phyloP scores from a whole-genome alignment of 2,888 invertebrate species.

The Pollenia labialis region DNA sequence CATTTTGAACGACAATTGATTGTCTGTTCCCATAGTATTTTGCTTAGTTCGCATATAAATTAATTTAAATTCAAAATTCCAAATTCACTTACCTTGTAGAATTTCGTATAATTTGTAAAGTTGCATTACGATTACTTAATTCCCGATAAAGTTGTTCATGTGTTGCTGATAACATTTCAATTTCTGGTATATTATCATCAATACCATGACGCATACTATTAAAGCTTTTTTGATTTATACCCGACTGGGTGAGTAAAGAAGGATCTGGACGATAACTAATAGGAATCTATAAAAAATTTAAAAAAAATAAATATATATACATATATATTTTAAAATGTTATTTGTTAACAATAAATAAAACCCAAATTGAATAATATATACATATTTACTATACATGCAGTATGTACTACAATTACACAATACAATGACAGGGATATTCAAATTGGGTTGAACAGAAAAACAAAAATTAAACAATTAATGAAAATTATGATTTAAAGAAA shows the following conservation, averaged over 20 bases:
- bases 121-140: constrained; percentile 83
- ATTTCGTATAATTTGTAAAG: constrained; percentile 82
- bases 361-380: constrained; percentile 49
- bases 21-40: too few species aligned
- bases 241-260: constrained; percentile 74
- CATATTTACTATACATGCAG: constrained; percentile 35
- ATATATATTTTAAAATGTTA: constrained; percentile 11
- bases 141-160: constrained; percentile 83
- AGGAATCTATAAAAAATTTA: constrained; percentile 75
- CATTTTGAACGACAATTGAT: too few species aligned
- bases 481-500: constrained; percentile 56
- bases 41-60: background rate
- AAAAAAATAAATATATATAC: background rate
- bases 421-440: constrained; percentile 57
- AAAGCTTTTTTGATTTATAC: constrained; percentile 76
- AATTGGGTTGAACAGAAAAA: constrained; percentile 50
- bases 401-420: constrained; percentile 16
- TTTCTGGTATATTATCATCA: constrained; percentile 82
- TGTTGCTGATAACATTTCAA: constrained; percentile 81
- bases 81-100: constrained; percentile 80
- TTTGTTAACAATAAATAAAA: constrained; percentile 4
- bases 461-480: constrained; percentile 36
- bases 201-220: constrained; percentile 77
- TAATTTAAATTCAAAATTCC: background rate
- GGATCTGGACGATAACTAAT: constrained; percentile 80